A percentile compares a stretch with the other conserved stretches of the same genome.
These are phyloP conservation scores for Grammomys dolichurus DNA, from an alignment of 2,113 vertebrate species.

Conservation along the genomic window DNA sequence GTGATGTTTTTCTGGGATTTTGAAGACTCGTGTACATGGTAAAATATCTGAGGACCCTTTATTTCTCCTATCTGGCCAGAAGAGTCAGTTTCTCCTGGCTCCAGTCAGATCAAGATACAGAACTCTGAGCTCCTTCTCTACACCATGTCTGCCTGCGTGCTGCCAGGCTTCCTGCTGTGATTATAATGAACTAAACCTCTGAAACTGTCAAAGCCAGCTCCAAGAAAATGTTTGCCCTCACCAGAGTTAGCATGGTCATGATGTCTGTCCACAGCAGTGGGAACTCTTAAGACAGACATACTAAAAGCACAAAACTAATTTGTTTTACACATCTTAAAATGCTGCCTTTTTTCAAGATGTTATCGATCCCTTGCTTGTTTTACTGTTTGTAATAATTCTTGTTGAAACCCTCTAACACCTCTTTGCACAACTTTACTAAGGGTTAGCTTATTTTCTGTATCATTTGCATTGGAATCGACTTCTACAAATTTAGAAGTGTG, in stretches of 20 bases:
- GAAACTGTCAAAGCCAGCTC: too few species aligned
- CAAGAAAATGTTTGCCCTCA: too few species aligned
- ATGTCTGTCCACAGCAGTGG: too few species aligned
- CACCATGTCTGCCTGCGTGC: too few species aligned
- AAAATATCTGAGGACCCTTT: neutral
- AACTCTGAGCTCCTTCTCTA: too few species aligned
- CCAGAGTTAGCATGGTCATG: too few species aligned
- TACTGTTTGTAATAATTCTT: neutral
- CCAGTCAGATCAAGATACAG: too few species aligned
- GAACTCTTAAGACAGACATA: neutral
- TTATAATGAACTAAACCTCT: too few species aligned
- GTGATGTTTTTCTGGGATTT: too few species aligned
- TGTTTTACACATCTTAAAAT: neutral
- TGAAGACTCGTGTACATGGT: neutral
- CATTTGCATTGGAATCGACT: neutral
- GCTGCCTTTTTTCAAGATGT: neutral
- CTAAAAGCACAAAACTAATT: neutral
- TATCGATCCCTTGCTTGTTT: neutral
- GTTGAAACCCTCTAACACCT: neutral
- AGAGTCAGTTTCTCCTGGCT: too few species aligned
- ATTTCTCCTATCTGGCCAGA: too few species aligned
- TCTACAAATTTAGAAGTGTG: neutral
- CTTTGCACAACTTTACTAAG: neutral
- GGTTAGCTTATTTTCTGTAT: neutral
- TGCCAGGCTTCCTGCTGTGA: too few species aligned